Evolutionary conservation across 2,797 vertebrate species (phyloP), one percentile per base, ranked within the genome.

Genomic region (Premnoplex brunnescens): DNA sequence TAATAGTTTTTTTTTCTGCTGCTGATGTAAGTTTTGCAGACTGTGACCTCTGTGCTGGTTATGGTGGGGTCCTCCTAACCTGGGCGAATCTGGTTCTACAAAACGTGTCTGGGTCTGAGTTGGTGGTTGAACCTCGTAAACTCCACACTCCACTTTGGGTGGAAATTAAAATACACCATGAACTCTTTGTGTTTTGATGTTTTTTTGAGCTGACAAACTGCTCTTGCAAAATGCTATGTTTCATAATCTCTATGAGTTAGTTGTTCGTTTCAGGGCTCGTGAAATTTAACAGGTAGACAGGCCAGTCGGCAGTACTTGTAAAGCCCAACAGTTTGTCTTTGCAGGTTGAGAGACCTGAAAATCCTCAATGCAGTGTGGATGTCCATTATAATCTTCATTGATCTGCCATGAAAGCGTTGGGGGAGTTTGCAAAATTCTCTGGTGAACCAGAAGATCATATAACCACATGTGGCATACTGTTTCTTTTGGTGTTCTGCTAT

Each of bases 201-300:
- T 77, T 83, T 83, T 89, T 71, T 71, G 54, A 86, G 82, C 54
- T 9, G 4, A 85, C 48, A 67, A 74, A 80, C 71, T 67, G 34
- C 52, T 79, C 37, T 63, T 63, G 71, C 44, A 89, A 92, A 87
- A 77, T 80, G 9, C 22, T 81, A 19, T 60, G 27, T 71, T 94
- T 89, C 91, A 71, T 85, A 84, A 93, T 96, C 74, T 95, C 27
- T 30, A 15, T 75, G 44, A 95, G 43, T 92, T 89, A 73, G 66
- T 88, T 95, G 81, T 82, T 96, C 80, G 82, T 95, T 95, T 96
- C 88, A 94, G 84, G 86, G 74, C 54, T 96, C 77, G 79, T 92
- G 86, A 94, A 92, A 74, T 95, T 87, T 60, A 87, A 85, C 89
- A 71, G 37, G 44, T 68, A 71, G 67, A 80, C 55, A 88, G 74